phyloP scores from a whole-genome alignment of 2,113 vertebrate species.

The Phalacrocorax brasilianus region DNA sequence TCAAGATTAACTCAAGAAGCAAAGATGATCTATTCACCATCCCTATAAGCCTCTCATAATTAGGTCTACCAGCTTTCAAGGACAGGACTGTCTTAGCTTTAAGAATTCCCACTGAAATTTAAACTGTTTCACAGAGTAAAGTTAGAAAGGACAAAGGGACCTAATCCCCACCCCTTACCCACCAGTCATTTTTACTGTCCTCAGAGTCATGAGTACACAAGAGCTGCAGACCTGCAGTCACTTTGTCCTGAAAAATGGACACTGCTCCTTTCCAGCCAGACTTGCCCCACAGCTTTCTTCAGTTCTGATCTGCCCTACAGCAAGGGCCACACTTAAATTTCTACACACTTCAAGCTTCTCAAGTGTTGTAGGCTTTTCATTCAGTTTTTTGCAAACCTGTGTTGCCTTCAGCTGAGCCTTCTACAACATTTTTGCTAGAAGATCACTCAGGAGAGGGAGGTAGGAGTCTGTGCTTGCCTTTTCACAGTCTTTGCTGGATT shows the following conservation, averaged over 20 bases:
- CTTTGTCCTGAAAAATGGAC: background rate
- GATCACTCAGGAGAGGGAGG: background rate
- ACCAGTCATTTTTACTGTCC: background rate
- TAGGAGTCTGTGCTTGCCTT: background rate
- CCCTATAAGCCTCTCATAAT: constrained; percentile 59
- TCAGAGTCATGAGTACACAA: background rate
- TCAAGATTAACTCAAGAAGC: constrained; percentile 60
- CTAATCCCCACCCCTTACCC: background rate
- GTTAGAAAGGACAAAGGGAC: background rate
- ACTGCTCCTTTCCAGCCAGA: background rate
- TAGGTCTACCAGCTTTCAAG: constrained; percentile 57
- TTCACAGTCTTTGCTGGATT: background rate
- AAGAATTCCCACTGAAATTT: background rate
- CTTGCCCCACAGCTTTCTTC: background rate
- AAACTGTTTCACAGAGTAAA: background rate
- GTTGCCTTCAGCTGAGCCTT: background rate
- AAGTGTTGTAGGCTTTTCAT: background rate
- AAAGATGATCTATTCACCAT: constrained; percentile 53
- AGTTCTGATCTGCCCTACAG: background rate
- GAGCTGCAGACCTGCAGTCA: background rate
- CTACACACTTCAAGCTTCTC: background rate
- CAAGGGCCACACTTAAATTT: background rate
- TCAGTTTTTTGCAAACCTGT: background rate
- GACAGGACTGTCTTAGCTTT: background rate
- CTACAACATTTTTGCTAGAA: background rate